Percentiles rank a stretch among this genome's conserved stretches.
These are phyloP conservation scores for Sitodiplosis mosellana DNA, from an alignment of 1,140 invertebrate genomes.

Conservation along the genomic window DNA sequence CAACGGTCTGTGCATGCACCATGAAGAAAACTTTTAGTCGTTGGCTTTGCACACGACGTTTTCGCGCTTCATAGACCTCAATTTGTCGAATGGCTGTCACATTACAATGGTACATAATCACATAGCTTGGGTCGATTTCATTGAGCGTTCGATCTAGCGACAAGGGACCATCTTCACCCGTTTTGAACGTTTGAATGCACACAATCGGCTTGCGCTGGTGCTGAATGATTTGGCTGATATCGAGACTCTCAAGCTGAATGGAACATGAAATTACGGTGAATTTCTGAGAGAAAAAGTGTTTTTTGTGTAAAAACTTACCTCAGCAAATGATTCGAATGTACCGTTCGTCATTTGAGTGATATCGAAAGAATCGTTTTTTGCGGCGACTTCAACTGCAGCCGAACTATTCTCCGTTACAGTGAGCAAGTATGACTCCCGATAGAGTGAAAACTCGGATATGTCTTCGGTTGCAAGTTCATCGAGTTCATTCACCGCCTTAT, in stretches of 20 bases:
- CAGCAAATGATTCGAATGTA: slow-evolving; percentile 44
- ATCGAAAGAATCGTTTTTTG: slow-evolving; percentile 16
- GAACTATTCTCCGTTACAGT: slow-evolving; percentile 27
- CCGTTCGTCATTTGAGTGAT: slow-evolving; percentile 20
- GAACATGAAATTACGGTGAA: background rate
- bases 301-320: slow-evolving; percentile 27
- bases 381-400: slow-evolving; percentile 11
- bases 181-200: slow-evolving; percentile 56
- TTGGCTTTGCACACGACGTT: slow-evolving; percentile 35
- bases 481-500: slow-evolving; percentile 12
- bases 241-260: slow-evolving; percentile 39
- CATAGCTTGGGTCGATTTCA: slow-evolving; percentile 54
- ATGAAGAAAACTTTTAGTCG: slow-evolving; percentile 69
- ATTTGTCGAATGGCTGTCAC: slow-evolving; percentile 72
- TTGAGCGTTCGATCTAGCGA: slow-evolving; percentile 44
- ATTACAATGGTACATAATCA: slow-evolving; percentile 83
- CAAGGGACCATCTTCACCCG: slow-evolving; percentile 42
- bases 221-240: slow-evolving; percentile 34
- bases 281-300: background rate
- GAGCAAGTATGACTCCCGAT: slow-evolving; percentile 43
- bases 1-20: slow-evolving; percentile 75
- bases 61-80: slow-evolving; percentile 64
- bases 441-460: slow-evolving; percentile 7
- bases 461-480: slow-evolving; percentile 11
- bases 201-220: slow-evolving; percentile 37